Percentiles rank a stretch among this genome's conserved stretches.
These are phyloP conservation scores for Popillia japonica DNA, from an alignment of 1,140 invertebrate genomes.

Conservation along the genomic window DNA sequence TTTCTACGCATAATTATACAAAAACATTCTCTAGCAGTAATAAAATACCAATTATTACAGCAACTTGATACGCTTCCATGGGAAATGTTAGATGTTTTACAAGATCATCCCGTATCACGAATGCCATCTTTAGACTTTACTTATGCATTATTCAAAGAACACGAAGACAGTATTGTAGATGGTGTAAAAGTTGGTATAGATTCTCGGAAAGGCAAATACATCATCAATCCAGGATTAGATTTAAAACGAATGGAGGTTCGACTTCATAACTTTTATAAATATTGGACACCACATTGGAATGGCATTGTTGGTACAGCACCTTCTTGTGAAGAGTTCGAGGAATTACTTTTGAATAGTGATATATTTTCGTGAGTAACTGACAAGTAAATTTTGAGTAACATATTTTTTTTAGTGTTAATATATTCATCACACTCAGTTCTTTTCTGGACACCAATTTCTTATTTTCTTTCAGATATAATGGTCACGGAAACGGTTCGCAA, in stretches of 20 bases:
- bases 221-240: conserved; percentile 76
- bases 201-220: conserved; percentile 60
- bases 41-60: conserved; percentile 64
- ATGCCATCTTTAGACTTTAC: conserved; percentile 78
- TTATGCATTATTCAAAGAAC: conserved; percentile 70
- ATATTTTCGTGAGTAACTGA: conserved; percentile 71
- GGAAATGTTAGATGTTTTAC: conserved; percentile 73
- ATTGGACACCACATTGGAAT: conserved; percentile 71
- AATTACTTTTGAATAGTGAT: conserved; percentile 68
- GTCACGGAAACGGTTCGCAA: conserved; percentile 80
- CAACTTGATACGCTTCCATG: conserved; percentile 76
- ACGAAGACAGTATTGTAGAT: conserved; percentile 66
- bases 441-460: too few species aligned
- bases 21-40: too few species aligned
- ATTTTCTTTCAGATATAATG: conserved; percentile 68
- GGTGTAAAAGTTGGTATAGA: conserved; percentile 65
- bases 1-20: too few species aligned
- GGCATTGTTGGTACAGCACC: conserved; percentile 69
- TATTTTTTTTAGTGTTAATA: too few species aligned
- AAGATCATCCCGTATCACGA: conserved; percentile 71
- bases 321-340: conserved; percentile 65
- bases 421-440: too few species aligned
- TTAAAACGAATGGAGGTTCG: conserved; percentile 73
- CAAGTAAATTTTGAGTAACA: too few species aligned
- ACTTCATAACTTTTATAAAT: conserved; percentile 69